Percentiles rank a stretch among this genome's conserved stretches.
Evolutionary conservation across 1,140 invertebrate genomes (phyloP).

Genomic region (Brachionus plicatilis): DNA sequence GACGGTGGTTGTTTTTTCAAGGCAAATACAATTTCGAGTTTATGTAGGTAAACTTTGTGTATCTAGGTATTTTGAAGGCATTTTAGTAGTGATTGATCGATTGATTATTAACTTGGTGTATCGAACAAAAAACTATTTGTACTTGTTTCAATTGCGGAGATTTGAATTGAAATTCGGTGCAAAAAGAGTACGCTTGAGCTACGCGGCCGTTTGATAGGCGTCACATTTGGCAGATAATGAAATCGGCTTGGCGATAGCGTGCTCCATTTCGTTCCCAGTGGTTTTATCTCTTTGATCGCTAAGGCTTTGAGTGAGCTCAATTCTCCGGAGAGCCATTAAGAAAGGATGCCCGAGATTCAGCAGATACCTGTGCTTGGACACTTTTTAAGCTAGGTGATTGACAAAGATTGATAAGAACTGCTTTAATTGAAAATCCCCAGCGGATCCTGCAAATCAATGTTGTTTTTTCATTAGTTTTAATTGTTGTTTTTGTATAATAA

Average conservation of each 20-base stretch:
- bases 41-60: conserved; percentile 21
- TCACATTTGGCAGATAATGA: not conserved
- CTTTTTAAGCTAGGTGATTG: not conserved
- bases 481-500: not conserved
- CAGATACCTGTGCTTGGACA: no score
- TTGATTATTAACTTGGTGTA: conserved; percentile 25
- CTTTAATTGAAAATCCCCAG: not conserved
- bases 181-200: not conserved
- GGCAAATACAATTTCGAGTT: not conserved
- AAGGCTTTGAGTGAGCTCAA: not conserved
- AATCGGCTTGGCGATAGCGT: not conserved
- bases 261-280: not conserved
- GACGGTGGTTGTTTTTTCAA: conserved; percentile 26
- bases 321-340: not conserved
- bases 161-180: not conserved
- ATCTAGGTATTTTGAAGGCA: not conserved
- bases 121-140: conserved; percentile 15
- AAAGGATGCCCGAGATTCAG: not conserved
- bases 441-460: not conserved
- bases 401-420: not conserved
- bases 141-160: not conserved
- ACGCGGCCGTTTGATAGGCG: not conserved
- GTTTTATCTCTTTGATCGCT: not conserved
- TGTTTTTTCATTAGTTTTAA: not conserved
- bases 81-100: conserved; percentile 19